Conservation (phyloP, 2,888 invertebrate genomes). For the Leptothorax acervorum region DNA sequence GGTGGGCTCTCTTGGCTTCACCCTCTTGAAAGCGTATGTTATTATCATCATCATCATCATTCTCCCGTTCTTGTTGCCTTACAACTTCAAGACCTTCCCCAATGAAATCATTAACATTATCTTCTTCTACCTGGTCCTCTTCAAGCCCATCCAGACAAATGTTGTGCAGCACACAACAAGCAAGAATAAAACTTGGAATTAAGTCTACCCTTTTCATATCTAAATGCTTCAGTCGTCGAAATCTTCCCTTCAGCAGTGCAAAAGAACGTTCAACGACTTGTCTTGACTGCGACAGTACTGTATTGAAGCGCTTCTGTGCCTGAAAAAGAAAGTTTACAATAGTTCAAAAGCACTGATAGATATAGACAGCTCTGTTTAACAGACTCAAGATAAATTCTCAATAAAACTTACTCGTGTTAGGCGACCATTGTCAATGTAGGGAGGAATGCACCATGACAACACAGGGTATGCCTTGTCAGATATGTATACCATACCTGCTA, state of each 20-base stretch:
- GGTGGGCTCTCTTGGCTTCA: too few species aligned
- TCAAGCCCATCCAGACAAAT: neutral
- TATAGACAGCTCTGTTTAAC: neutral
- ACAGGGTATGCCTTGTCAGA: conserved; percentile 72
- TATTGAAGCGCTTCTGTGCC: conserved; percentile 1
- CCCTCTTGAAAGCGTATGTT: too few species aligned
- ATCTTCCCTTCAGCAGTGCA: conserved; percentile 8
- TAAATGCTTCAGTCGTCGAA: conserved; percentile 20
- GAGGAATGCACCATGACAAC: conserved; percentile 65
- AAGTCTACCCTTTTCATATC: neutral
- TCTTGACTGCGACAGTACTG: neutral
- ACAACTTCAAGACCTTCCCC: neutral
- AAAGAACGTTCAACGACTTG: conserved; percentile 15
- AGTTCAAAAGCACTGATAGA: too few species aligned
- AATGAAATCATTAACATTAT: conserved; percentile 11
- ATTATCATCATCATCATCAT: too few species aligned
- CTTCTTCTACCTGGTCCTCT: neutral
- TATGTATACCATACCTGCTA: too few species aligned
- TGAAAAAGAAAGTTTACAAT: conserved; percentile 3
- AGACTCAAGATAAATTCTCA: neutral
- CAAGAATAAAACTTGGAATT: conserved; percentile 23
- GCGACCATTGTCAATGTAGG: conserved; percentile 66
- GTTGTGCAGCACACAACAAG: conserved; percentile 10
- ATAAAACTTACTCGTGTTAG: conserved; percentile 44
- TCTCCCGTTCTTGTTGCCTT: conserved; percentile 1